Base-by-base conservation (phyloP, 2,888 invertebrate species). In the Diadegma fenestrale region DNA sequence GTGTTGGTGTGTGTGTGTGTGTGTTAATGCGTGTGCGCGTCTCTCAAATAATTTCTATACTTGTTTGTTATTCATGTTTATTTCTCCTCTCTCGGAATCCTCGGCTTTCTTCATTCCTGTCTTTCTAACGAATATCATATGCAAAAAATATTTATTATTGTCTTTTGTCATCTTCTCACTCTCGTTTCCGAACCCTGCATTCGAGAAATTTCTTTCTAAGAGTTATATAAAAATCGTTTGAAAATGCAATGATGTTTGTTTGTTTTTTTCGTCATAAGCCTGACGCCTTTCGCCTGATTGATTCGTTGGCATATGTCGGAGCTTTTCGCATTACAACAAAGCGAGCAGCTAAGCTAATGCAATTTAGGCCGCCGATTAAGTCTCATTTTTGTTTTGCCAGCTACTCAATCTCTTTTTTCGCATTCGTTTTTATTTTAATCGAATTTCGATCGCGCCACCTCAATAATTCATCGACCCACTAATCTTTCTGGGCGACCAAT, bases 241-340 rank as follows among this genome's bases (percentile, higher is more conserved):
- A n/a, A 54, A n/a, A 58, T 19, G 63, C 48, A 37, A 63, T 77
- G 12, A 41, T 75, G 64, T 58, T 58, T 71, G 48, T 48, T 73
- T 17, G 48, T 26, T 77, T 26, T 51, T 19, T 48, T 63, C n/a
- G 22, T 64, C 17, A n/a, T 37, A 51, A 82, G 86, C 86, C 84
- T 80, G 84, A 85, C 83, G 84, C 84, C 84, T 88, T 81, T 80
- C 69, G 85, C 87, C 88, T 89, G 91, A 91, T 91, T 91, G 90
- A 90, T 91, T 91, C 91, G 91, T 90, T 91, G 91, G 90, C 90
- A 89, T 89, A 33, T 72, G 37, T 6, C 6, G 78, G 76, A 54
- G 78, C 61, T 26, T 73, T 75, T 45, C 51, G 22, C 71, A 26
- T 76, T 69, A 77, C 82, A 73, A 81, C 72, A 82, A 86, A 88